A percentile compares a stretch with the other conserved stretches of the same genome.
Evolutionary conservation across 2,888 invertebrate genomes (phyloP).

Genomic region (Pristionchus maxplancki): DNA sequence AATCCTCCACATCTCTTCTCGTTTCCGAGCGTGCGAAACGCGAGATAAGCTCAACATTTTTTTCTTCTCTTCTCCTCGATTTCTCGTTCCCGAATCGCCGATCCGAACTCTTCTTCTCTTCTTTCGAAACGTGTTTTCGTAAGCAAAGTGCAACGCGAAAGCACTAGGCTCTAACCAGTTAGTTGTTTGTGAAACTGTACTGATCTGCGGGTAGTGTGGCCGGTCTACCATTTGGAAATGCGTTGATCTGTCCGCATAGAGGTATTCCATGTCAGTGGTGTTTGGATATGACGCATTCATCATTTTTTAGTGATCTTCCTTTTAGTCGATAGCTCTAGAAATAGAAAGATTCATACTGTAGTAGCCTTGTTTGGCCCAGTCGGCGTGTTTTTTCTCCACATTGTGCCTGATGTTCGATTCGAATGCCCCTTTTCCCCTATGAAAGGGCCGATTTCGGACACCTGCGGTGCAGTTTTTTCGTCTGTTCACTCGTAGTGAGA

Average conservation of each 20-base stretch:
- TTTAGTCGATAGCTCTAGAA: too few species aligned
- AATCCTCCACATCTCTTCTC: not conserved
- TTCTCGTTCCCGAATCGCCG: not conserved
- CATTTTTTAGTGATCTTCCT: too few species aligned
- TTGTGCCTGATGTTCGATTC: not conserved
- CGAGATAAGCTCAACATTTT: not conserved
- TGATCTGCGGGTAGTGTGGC: not conserved
- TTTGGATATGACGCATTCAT: too few species aligned
- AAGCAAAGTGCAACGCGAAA: conserved; percentile 8
- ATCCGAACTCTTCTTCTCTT: not conserved
- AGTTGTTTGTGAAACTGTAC: not conserved
- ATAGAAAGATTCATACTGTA: too few species aligned
- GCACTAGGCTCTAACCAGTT: not conserved
- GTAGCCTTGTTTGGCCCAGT: not conserved
- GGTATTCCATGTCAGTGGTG: too few species aligned
- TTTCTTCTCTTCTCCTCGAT: not conserved
- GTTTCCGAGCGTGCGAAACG: not conserved
- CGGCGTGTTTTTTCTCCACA: not conserved
- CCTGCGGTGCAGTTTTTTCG: not conserved
- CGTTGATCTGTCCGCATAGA: too few species aligned
- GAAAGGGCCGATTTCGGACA: conserved; percentile 29
- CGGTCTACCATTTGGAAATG: too few species aligned
- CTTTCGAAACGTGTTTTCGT: conserved; percentile 32
- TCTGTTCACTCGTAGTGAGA: not conserved
- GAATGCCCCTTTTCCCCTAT: not conserved